Evolutionary conservation across 2,113 vertebrate genomes (phyloP).

Genomic region (Macheiramphus alcinus): DNA sequence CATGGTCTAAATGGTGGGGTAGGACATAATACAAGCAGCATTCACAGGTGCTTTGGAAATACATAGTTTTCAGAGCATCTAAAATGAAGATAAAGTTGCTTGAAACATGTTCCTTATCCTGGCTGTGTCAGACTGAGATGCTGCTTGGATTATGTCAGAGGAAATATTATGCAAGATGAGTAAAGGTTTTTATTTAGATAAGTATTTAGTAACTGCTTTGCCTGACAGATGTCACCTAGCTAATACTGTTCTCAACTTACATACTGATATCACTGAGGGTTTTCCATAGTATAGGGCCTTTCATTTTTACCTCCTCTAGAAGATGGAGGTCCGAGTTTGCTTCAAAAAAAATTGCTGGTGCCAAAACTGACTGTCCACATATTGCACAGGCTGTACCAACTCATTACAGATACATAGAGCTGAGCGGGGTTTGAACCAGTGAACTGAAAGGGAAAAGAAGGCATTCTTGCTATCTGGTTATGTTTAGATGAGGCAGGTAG

Average conservation of each 20-base stretch:
- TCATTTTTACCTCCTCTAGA: background rate
- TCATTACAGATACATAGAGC: background rate
- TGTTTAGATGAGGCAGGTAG: background rate
- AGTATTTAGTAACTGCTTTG: background rate
- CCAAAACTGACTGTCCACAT: background rate
- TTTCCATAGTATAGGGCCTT: background rate
- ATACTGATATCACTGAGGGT: background rate
- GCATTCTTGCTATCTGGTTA: background rate
- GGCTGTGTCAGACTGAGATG: background rate
- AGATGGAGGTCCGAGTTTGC: fast-evolving
- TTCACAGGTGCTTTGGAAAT: background rate
- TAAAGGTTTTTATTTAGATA: background rate
- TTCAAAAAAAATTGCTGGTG: background rate
- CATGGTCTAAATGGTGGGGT: background rate
- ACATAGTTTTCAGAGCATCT: background rate
- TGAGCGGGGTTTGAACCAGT: background rate
- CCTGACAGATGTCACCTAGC: background rate
- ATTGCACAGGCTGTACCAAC: background rate
- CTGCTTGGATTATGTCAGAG: background rate
- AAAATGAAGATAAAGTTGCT: background rate
- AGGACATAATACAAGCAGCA: background rate
- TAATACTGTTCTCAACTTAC: background rate
- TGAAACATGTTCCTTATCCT: background rate
- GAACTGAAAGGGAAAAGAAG: background rate
- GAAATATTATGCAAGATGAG: background rate